Conservation (phyloP, 2,888 invertebrate genomes). For the Acheta domesticus region DNA sequence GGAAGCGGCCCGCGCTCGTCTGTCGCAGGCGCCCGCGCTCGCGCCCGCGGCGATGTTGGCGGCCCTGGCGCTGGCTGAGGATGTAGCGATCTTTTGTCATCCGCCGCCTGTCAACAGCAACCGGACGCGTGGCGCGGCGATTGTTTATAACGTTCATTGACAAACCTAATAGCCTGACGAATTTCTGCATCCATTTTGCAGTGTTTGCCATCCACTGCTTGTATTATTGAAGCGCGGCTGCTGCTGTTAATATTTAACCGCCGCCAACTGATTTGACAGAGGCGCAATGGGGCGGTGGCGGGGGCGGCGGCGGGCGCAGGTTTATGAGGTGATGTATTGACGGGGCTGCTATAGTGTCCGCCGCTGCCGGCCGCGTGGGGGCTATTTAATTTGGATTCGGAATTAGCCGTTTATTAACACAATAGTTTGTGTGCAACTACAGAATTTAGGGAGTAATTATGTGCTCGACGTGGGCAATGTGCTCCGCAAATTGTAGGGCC, state of each 20-base stretch:
- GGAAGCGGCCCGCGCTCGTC: too few species aligned
- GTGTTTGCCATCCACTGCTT: constrained; percentile 3
- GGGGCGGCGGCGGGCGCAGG: too few species aligned
- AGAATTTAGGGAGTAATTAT: constrained; percentile 18
- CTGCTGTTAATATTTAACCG: background rate
- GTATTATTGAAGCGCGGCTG: constrained; percentile 1
- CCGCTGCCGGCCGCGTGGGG: background rate
- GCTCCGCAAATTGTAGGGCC: background rate
- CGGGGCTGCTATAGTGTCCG: background rate
- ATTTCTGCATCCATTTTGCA: constrained; percentile 18
- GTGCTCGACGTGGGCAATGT: background rate
- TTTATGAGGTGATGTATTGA: background rate
- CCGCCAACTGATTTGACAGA: background rate
- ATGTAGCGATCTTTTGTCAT: too few species aligned
- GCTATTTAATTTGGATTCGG: constrained; percentile 18
- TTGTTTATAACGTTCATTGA: background rate
- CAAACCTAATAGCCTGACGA: constrained; percentile 18
- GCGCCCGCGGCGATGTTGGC: too few species aligned
- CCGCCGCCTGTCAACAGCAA: too few species aligned
- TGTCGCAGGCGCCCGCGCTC: too few species aligned
- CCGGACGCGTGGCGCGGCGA: background rate
- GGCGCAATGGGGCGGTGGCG: background rate
- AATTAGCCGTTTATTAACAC: constrained; percentile 11
- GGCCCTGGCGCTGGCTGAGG: too few species aligned
- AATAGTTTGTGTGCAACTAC: constrained; percentile 5